A percentile compares a stretch with the other conserved stretches of the same genome.
Evolutionary conservation across 2,888 invertebrate genomes (phyloP).

Genomic region (Troides oblongomaculatus): DNA sequence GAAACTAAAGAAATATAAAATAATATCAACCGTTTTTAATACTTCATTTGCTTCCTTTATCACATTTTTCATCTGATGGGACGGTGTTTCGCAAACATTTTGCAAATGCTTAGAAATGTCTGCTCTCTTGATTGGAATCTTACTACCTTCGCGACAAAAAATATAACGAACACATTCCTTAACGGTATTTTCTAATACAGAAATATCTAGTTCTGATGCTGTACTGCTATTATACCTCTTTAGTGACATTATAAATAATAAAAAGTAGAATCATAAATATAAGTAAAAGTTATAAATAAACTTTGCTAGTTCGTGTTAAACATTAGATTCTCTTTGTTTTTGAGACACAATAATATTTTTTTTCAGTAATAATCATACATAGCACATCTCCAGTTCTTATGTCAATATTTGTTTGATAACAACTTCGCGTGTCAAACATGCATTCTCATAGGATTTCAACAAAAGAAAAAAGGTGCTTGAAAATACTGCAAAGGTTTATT

Average conservation of each 20-base stretch:
- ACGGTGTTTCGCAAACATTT: slow-evolving; percentile 46
- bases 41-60: slow-evolving; percentile 54
- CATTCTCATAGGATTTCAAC: no score
- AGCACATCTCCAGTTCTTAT: no score
- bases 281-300: no score
- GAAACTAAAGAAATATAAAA: background rate
- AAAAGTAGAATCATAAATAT: no score
- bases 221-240: slow-evolving; percentile 8
- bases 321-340: no score
- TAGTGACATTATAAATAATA: slow-evolving; percentile 16
- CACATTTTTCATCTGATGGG: slow-evolving; percentile 46
- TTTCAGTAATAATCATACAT: no score
- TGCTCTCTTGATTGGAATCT: slow-evolving; percentile 60
- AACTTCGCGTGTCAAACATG: no score
- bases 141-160: slow-evolving; percentile 63
- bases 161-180: slow-evolving; percentile 65
- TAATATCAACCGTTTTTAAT: slow-evolving; percentile 51
- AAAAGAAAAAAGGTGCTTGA: no score
- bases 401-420: no score
- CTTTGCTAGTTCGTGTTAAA: no score
- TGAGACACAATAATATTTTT: no score
- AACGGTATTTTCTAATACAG: slow-evolving; percentile 41
- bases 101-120: slow-evolving; percentile 61
- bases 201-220: slow-evolving; percentile 4
- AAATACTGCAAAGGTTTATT: no score